Base-by-base conservation (phyloP, 2,113 vertebrate species). In the Gallinago jamesoni region DNA sequence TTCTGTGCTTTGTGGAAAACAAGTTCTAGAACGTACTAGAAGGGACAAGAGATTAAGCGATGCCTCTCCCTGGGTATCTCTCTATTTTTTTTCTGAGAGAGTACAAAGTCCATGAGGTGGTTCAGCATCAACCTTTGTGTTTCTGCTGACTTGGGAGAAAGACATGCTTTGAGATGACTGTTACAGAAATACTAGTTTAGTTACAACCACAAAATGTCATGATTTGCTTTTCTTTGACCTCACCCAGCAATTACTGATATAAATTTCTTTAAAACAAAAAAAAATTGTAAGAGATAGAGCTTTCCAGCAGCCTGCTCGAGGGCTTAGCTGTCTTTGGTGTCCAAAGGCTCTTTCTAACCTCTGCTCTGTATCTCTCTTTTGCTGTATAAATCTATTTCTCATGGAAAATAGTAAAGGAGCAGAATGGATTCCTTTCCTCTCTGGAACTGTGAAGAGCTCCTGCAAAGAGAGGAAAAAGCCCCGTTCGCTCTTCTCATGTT, bases 401-500 rank as follows among this genome's bases (percentile, higher is more conserved):
- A 4, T 67, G 12, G 10, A 45, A n/a, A 12, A 12, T 10, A 69
- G 7, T 86, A 57, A n/a, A 69, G n/a, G 59, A 69, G 47, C 10
- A 86, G 53, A 79, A 52, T 30, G 9, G 57, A 53, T 74, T 78
- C 7, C 10, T 5, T 55, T 84, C 22, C 48, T 87, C 37, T 72
- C 31, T 94, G 31, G 9, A 79, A 27, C 4, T 72, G 35, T 20
- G 28, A 39, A 80, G 6, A 7, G 9, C 41, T 85, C 8, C 37
- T 86, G 16, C 37, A 67, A 31, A 68, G 43, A 39, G 25, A 59
- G 12, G 31, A 60, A 2, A 5, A 84, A 78, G 20, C 17, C 10
- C 2, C 2, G 3, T 12, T 80, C 0, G 0, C 8, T 80, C 9
- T 33, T 79, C 37, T 76, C 11, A 4, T 28, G 3, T 72, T 95